Conservation (phyloP, 1,140 invertebrate genomes). For the Orussus abietinus region DNA sequence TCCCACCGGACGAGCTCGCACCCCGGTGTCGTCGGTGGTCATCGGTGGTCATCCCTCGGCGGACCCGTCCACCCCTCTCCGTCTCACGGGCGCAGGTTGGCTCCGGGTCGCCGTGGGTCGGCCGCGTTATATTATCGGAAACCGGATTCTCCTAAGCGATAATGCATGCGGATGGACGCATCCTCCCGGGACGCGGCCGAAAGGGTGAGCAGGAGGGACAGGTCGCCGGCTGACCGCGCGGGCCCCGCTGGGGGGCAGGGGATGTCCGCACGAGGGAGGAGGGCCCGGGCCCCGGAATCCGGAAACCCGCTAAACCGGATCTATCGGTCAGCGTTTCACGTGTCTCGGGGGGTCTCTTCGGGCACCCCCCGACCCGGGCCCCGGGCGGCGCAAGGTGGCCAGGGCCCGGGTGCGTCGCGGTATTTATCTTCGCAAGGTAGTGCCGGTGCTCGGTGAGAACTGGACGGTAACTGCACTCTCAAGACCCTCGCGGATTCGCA, state of each 20-base stretch:
- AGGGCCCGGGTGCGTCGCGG: slow-evolving; percentile 3
- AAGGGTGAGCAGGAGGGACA: not conserved
- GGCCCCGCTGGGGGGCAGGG: too few relatives aligned
- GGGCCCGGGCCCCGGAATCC: slow-evolving; percentile 41
- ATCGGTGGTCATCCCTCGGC: slow-evolving; percentile 17
- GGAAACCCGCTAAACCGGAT: slow-evolving; percentile 56
- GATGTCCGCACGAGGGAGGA: not conserved
- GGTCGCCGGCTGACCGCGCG: too few relatives aligned
- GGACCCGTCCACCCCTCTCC: slow-evolving; percentile 11
- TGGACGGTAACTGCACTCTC: slow-evolving; percentile 41
- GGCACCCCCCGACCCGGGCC: slow-evolving; percentile 3
- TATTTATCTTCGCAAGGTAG: not conserved
- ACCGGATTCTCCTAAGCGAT: not conserved
- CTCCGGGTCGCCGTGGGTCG: slow-evolving; percentile 14
- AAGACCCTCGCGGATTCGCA: too few relatives aligned
- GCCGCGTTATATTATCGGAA: slow-evolving; percentile 1
- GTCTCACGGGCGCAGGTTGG: slow-evolving; percentile 20
- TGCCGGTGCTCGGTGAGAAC: slow-evolving; percentile 43
- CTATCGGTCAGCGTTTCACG: slow-evolving; percentile 54
- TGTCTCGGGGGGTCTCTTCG: slow-evolving; percentile 25
- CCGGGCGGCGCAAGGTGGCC: not conserved
- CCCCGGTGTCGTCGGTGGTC: slow-evolving; percentile 20
- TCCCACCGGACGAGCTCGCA: slow-evolving; percentile 43
- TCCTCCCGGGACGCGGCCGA: too few relatives aligned
- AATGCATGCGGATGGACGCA: slow-evolving; percentile 15